Evolutionary conservation across 1,140 invertebrate genomes (phyloP), one percentile per base, ranked within the genome.

Genomic region (Meteorus sp.): DNA sequence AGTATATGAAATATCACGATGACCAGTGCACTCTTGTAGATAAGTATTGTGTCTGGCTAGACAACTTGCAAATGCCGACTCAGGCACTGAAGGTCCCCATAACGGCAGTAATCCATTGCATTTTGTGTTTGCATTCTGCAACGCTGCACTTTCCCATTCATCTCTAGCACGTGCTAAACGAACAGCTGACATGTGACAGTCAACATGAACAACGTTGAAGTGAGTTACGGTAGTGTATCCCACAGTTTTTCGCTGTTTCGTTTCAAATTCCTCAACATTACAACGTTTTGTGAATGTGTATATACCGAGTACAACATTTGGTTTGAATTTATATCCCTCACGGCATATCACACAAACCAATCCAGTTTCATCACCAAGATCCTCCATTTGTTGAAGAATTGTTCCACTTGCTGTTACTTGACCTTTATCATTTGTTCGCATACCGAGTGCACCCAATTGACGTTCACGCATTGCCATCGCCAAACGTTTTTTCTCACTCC

Each of bases 381-480:
- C 95, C 71, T 96, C 93, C 74, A 97, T 92, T 80, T 97, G 93
- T 72, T 95, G 92, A 62, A 97, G 81, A 59, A 96, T 91, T 9
- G 87, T 89, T 56, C 90, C 91, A 71, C 94, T 91, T 20, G 94
- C 93, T 3, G 92, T 94, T 13, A 96, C 91, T 81, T 94, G 91
- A 1, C 93, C 93, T 73, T 93, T 94, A 67, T 95, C 94, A 76
- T 97, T 97, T 1, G 93, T 94, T 63, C 90, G 86, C 94, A 99
- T 98, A 19, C 96, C 96, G 33, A 99, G 81, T 25, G 94, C 93
- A 44, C 92, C 93, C 3, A 99, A 80, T 73, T 98, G 95, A 71
- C 97, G 95, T 77, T 98, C 93, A 44, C 97, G 84, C 81, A 97
- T 97, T 0, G 95, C 95, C 96, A 98, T 98, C 0, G 96, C 96